Conservation (phyloP, 2,888 invertebrate genomes). For the Octodonta nipae region DNA sequence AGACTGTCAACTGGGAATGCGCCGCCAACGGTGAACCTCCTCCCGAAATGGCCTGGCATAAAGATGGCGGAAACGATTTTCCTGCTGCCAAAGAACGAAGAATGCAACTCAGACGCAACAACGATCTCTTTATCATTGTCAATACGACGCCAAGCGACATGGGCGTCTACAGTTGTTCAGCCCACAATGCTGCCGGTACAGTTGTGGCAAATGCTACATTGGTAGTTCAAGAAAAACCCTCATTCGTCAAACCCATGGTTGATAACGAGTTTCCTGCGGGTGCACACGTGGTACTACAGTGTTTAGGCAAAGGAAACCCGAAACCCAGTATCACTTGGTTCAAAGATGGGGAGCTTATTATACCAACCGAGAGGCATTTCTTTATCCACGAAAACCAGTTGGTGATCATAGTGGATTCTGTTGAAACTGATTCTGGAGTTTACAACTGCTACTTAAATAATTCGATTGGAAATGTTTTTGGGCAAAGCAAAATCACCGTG, state of each 20-base stretch:
- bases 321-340: constrained; percentile 71
- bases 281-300: constrained; percentile 74
- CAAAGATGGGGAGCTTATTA: constrained; percentile 65
- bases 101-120: constrained; percentile 71
- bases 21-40: constrained; percentile 78
- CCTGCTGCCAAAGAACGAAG: constrained; percentile 87
- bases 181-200: constrained; percentile 77
- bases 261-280: constrained; percentile 72
- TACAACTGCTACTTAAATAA: constrained; percentile 88
- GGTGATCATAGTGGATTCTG: constrained; percentile 71
- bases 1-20: constrained; percentile 78
- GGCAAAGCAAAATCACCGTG: constrained; percentile 57
- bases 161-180: constrained; percentile 87
- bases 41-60: constrained; percentile 82
- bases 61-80: constrained; percentile 86
- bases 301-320: constrained; percentile 62
- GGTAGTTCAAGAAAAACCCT: constrained; percentile 72
- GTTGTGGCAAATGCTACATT: constrained; percentile 77
- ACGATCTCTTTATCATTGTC: constrained; percentile 86
- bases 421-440: constrained; percentile 63
- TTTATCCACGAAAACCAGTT: constrained; percentile 79
- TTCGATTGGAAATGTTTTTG: constrained; percentile 60
- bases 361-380: constrained; percentile 67
- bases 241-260: constrained; percentile 73
- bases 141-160: constrained; percentile 78